A percentile compares a stretch with the other conserved stretches of the same genome.
phyloP scores from a whole-genome alignment of 2,797 vertebrate species.

The Pangasius mekongensis region DNA sequence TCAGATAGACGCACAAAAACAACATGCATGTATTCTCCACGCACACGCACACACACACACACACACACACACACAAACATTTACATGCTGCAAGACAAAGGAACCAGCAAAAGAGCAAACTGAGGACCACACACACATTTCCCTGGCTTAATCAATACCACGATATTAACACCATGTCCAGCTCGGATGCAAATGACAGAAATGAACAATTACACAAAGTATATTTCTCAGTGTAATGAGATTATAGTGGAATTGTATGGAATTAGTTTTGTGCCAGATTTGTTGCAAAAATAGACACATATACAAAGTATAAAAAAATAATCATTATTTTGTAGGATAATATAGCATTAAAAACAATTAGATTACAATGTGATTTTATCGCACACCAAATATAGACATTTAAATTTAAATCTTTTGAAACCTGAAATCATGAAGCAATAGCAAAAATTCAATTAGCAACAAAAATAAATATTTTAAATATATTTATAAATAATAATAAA shows the following conservation, averaged over 20 bases:
- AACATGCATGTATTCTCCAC: not conserved
- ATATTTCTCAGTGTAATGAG: too few relatives aligned
- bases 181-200: not conserved
- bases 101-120: not conserved
- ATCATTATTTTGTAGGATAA: not conserved
- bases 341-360: not conserved
- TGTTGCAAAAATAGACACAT: not conserved
- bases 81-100: conserved; percentile 3
- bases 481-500: not conserved
- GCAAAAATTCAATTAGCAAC: not conserved
- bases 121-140: not conserved
- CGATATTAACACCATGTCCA: not conserved
- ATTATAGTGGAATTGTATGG: too few relatives aligned
- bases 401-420: not conserved
- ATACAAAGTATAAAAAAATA: not conserved
- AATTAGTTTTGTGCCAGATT: not conserved
- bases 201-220: not conserved
- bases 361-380: not conserved
- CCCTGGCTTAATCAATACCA: not conserved
- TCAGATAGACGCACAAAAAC: conserved; percentile 9
- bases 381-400: not conserved
- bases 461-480: not conserved
- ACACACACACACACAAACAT: conserved; percentile 3
- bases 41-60: conserved; percentile 31
- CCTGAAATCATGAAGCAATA: not conserved